These are phyloP conservation scores for Dunckerocampus dactyliophorus DNA, from an alignment of 2,113 vertebrate genomes.

Conservation along the genomic window DNA sequence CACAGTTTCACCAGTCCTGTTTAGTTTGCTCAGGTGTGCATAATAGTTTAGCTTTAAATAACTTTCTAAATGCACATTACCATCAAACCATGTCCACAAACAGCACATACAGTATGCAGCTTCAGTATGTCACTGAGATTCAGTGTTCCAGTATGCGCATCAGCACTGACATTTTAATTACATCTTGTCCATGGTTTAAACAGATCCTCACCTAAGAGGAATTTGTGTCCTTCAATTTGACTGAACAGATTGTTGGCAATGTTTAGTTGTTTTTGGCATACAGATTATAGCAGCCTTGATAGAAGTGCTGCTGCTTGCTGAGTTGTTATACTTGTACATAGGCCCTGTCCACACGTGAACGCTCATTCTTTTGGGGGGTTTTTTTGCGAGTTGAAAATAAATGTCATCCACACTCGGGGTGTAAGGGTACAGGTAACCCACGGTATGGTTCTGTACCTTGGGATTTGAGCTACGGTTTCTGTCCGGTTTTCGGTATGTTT, in stretches of 20 bases:
- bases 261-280: conserved; percentile 34
- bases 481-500: neutral
- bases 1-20: conserved; percentile 30
- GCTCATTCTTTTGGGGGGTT: too few relatives aligned
- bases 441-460: too few relatives aligned
- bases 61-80: conserved; percentile 8
- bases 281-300: conserved; percentile 43
- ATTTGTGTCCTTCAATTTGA: conserved; percentile 37
- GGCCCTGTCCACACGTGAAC: conserved; percentile 2
- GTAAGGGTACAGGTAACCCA: too few relatives aligned
- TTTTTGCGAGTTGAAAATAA: too few relatives aligned
- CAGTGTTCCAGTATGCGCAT: neutral
- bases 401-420: too few relatives aligned
- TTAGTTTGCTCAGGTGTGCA: neutral
- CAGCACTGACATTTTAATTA: conserved; percentile 7
- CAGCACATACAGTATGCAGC: conserved; percentile 2
- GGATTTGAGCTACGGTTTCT: too few relatives aligned
- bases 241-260: conserved; percentile 40
- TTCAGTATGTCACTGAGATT: neutral
- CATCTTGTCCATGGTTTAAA: conserved; percentile 1
- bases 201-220: conserved; percentile 8
- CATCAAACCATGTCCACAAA: neutral
- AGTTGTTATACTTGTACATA: too few relatives aligned
- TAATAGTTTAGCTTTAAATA: conserved; percentile 1
- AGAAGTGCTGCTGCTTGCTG: conserved; percentile 24